Base-by-base conservation (phyloP, 2,113 vertebrate species). In the Oncorhynchus mykiss region DNA sequence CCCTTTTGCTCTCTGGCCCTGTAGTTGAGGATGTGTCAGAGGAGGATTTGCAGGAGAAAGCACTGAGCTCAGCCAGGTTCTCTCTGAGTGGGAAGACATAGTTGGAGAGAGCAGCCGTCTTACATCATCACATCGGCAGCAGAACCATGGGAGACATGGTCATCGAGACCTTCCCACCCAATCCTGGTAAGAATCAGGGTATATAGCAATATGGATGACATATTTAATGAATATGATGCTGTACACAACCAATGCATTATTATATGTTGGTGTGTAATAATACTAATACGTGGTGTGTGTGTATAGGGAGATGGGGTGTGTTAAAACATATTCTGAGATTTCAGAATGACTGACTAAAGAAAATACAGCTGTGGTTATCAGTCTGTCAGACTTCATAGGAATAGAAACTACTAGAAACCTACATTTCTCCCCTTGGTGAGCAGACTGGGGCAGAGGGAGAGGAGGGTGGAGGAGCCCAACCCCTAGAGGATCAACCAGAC, bases 121-220 rank as follows among this genome's bases (percentile, higher is more conserved):
- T 99, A 74, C 97, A 99, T 90, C 97, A 99, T 79, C 97, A 99
- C 82, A 94, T 99, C 1, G 97, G 97, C 65, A 96, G 96, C 85
- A 88, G 97, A 82, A 95, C 96, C 81, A 98, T 99, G 97, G 96
- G 95, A 1, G 96, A 99, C 81, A 91, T 99, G 93, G 96, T 98
- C n/a, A 99, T 99, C 73, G 97, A 99, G 82, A 99, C 97, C 3
- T 93, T 99, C 74, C 93, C 93, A 75, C 92, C 94, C 49, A 88
- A 78, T 49, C 25, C 94, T 94, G 96, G 96, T 94, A 72, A n/a
- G 71, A 12, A 62, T 20, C 29, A 25, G 59, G 25, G 31, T 74
- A 16, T 3, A 4, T 6, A 70, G 51, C 39, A 11, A 45, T 45
- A 45, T 45, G 9, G 39, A 45, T 45, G 9, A 45, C 39, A 45